These are phyloP conservation scores for Sturmia bella DNA, from an alignment of 2,888 invertebrate species.

Conservation along the genomic window DNA sequence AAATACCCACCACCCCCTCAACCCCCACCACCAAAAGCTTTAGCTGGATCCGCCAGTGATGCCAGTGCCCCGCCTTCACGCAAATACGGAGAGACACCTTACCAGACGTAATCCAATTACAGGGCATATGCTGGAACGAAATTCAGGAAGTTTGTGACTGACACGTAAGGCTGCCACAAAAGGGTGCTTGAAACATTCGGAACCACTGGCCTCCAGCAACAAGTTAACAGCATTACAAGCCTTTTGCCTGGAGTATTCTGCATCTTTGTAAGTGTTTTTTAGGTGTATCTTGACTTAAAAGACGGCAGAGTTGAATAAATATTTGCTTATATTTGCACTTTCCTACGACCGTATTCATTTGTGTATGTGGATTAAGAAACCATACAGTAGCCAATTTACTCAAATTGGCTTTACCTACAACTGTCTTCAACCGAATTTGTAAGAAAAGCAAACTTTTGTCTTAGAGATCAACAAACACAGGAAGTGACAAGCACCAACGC, in stretches of 20 bases:
- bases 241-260: not conserved
- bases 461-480: conserved; percentile 62
- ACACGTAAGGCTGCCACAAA: too few species aligned
- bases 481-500: conserved; percentile 35
- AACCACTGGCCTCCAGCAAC: conserved; percentile 38
- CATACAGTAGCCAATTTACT: conserved; percentile 76
- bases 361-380: conserved; percentile 61
- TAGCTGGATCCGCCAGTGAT: too few species aligned
- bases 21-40: too few species aligned
- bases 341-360: not conserved
- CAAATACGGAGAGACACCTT: too few species aligned
- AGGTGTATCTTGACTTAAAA: conserved; percentile 13
- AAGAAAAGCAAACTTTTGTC: conserved; percentile 64
- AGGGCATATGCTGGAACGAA: too few species aligned
- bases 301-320: conserved; percentile 23
- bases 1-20: too few species aligned
- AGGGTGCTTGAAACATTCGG: not conserved
- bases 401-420: conserved; percentile 78
- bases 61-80: too few species aligned
- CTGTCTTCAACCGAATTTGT: conserved; percentile 71
- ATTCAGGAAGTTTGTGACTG: too few species aligned
- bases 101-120: too few species aligned
- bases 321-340: conserved; percentile 69
- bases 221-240: conserved; percentile 29
- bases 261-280: conserved; percentile 57